Evolutionary conservation across 2,113 vertebrate genomes (phyloP), one percentile per base, ranked within the genome.

Genomic region (Pipra filicauda): DNA sequence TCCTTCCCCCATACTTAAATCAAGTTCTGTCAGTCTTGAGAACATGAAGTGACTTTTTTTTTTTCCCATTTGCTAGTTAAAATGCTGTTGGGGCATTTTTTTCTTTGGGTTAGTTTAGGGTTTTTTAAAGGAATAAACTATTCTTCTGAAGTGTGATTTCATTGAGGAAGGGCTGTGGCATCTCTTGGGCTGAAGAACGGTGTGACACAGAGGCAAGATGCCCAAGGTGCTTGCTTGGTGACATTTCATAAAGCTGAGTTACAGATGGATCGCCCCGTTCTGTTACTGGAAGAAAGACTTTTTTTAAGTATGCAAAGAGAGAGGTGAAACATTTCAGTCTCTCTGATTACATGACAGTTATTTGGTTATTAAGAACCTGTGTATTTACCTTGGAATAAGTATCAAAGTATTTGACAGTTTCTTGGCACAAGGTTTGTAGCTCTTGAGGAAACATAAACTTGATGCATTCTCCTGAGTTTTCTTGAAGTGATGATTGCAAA

Each of bases 161-260:
- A 28, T 8, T 73, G 55, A 15, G 2, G 3, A 51, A 37, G 27
- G 19, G 4, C 48, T 67, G 0, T 41, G 39, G 9, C 28, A 15
- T 79, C 52, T 74, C 58, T 43, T 62, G 18, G 18, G 18, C 37
- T 51, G 19, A 31, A 55, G 70, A 73, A 57, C 21, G 61, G 51
- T 4, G 11, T 59, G 44, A 52, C 19, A 7, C 31, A 69, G 48
- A 44, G 48, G 24, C 9, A 27, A 26, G 49, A 13, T 35, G 20
- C 21, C 28, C 12, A 9, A 69, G 54, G 16, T 59, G 22, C 19
- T 22, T 44, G 4, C 48, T 67, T 46, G 39, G 6, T 65, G 49
- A 13, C 8, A 8, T 57, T 61, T 77, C 5, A 0, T 65, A 13
- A 23, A 2, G 5, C 43, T 59, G 43, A 69, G 27, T 65, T 89